Base-by-base conservation (phyloP, 1,140 invertebrate species). In the Linepithema humile region DNA sequence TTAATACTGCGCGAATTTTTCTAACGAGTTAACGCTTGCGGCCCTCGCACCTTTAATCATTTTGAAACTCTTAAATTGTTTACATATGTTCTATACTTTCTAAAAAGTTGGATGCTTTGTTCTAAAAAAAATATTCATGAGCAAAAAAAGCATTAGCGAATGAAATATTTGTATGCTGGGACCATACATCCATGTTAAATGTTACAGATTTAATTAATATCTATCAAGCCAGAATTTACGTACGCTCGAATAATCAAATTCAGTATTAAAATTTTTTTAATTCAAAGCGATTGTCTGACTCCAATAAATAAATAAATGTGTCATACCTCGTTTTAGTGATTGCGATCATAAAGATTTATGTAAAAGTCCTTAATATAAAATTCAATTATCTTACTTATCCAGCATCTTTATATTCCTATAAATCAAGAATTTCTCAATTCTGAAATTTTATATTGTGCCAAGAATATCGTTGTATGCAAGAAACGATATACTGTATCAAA, bases 21-120 rank as follows among this genome's bases (percentile, higher is more conserved):
- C 43, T 50, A 32, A 29, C 23, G 35, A n/a, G 50, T 70, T 69
- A 80, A 70, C 48, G 67, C 64, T 17, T 69, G 75, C n/a, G 7
- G 12, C 7, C 20, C 12, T 70, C 35, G 35, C 26, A 5, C 35
- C 26, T 17, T 32, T 80, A 23, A 80, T 70, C 64, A 80, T 80
- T 80, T 55, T 40, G 26, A 43, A 80, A 55, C 64, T n/a, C n/a
- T 80, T 70, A 78, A 78, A 78, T 69, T 55, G 75, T 70, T 78
- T 62, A 78, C 69, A 78, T 78, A 60, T 78, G 75, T 67, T 69
- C 64, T 55, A 26, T 20, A 75, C 64, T 69, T 70, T 57, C 75
- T 69, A 23, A 80, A 64, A 80, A 80, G 57, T 80, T 40, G 48
- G 50, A 35, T 40, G 75, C 48, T 32, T 35, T 35, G 75, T 35